Percentiles rank a stretch among this genome's conserved stretches.
These are phyloP conservation scores for Ammodramus savannarum DNA, from an alignment of 2,113 vertebrate genomes.

Conservation along the genomic window DNA sequence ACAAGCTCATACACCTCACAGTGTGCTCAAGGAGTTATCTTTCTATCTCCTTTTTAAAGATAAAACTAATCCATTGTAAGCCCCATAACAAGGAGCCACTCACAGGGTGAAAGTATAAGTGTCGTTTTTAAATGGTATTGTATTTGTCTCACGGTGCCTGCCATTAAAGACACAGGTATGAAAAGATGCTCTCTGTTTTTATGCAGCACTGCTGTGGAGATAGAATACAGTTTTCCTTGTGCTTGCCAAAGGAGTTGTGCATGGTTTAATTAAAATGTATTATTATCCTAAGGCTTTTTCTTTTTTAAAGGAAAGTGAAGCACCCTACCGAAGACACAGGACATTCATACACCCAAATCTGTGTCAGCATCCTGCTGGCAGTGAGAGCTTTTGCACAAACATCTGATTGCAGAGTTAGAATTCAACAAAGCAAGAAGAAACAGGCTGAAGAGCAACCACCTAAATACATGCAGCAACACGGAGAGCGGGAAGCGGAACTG, in stretches of 20 bases:
- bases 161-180: background rate
- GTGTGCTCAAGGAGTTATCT: background rate
- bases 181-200: background rate
- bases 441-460: background rate
- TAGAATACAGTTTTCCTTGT: background rate
- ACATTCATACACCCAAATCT: background rate
- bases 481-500: background rate
- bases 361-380: background rate
- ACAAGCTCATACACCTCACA: background rate
- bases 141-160: background rate
- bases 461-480: background rate
- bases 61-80: constrained; percentile 23
- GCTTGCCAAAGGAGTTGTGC: background rate
- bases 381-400: background rate
- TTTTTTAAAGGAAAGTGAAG: background rate
- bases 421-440: constrained; percentile 3
- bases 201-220: background rate
- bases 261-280: background rate
- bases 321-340: background rate
- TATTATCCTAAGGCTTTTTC: background rate
- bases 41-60: background rate
- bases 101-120: background rate
- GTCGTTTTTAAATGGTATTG: background rate
- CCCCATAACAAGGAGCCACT: background rate
- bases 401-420: background rate